Evolutionary conservation across 2,797 vertebrate genomes (phyloP).

Genomic region (Lemur catta): DNA sequence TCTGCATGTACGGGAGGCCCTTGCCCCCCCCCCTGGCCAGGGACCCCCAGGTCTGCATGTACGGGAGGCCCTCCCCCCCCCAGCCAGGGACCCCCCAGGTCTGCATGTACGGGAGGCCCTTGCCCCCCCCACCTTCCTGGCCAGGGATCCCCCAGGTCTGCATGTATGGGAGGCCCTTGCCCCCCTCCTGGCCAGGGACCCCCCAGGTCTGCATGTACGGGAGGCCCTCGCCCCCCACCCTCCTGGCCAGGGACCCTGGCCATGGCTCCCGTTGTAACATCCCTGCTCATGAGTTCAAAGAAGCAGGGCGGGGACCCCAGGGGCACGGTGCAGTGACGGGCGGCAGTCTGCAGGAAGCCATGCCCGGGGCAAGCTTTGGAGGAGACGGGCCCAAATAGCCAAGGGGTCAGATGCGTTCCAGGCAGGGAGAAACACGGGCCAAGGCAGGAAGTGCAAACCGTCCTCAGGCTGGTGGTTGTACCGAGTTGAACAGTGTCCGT

Average conservation of each 20-base stretch:
- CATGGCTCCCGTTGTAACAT: not conserved
- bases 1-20: no score
- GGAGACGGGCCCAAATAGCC: no score
- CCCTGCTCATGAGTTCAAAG: not conserved
- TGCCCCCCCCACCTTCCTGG: no score
- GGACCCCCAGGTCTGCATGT: no score
- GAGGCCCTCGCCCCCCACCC: not conserved
- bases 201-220: no score
- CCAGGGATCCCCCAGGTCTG: no score
- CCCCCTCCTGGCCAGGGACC: fast-evolving
- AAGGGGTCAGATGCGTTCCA: not conserved
- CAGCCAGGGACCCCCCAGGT: not conserved
- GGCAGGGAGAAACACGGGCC: no score
- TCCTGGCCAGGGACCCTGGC: not conserved
- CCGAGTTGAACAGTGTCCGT: not conserved
- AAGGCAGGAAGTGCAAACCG: no score
- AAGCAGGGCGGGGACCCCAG: fast-evolving
- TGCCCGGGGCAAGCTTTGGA: not conserved
- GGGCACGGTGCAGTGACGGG: not conserved
- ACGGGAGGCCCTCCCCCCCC: fast-evolving
- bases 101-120: no score
- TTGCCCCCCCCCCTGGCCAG: no score
- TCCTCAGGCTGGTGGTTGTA: fast-evolving
- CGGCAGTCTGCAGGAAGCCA: not conserved
- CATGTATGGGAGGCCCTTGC: no score